Evolutionary conservation across 2,888 invertebrate genomes (phyloP), one percentile per base, ranked within the genome.

Genomic region (Drosophila conformis): DNA sequence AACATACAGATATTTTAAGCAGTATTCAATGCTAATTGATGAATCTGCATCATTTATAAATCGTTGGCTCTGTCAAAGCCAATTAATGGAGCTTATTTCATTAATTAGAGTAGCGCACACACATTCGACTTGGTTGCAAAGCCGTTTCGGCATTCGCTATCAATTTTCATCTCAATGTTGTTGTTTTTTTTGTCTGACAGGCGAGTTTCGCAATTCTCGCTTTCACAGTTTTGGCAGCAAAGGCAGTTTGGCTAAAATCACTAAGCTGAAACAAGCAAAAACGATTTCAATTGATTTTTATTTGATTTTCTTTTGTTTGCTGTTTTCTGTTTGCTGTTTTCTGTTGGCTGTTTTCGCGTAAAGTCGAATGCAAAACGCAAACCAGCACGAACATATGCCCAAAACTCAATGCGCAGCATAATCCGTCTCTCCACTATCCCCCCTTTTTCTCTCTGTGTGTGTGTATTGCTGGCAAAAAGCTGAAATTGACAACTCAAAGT

Each of bases 401-500:
- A 21, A 33, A 56, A 53, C 56, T 77, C 63, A 42, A 60, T 79
- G 69, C 69, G 66, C 78, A 73, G 56, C 53, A 65, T 79, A 78
- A 71, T 76, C 74, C 6, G 29, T 61, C 48, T 51, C 33, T 54
- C 67, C 8, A n/a, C 35, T 8, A 0, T 8, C 51, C 25, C 36
- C 15, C 11, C 33, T 29, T n/a, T 54, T 42, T 31, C 31, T 21
- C 13, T 8, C 0, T 38, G 7, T 38, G 18, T 8, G 18, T 38
- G 8, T 18, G 38, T 25, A 15, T 46, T 67, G 62, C 51, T 68
- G 68, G 69, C 70, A 70, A 80, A 76, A 80, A 77, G 75, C 83
- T 83, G 83, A 86, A 86, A 86, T 88, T 86, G 88, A 86, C 86
- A 88, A 88, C 85, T 82, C 82, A 86, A 83, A 84, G 80, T 78